Evolutionary conservation across 2,888 invertebrate genomes (phyloP).

Genomic region (Andrena haemorrhoa): DNA sequence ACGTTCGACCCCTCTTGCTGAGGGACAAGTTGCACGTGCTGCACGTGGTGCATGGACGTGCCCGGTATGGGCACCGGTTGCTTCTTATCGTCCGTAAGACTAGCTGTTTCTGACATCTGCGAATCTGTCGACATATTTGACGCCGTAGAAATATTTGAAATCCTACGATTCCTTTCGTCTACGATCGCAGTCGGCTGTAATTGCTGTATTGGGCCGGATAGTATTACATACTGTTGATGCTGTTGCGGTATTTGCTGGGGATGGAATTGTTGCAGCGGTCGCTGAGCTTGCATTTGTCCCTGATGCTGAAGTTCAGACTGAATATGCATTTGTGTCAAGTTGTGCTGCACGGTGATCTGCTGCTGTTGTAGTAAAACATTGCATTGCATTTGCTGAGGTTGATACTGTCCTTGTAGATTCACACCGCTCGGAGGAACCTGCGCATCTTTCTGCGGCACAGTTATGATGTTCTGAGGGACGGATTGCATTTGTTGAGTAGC

Average conservation of each 20-base stretch:
- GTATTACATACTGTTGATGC: conserved; percentile 72
- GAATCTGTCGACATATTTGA: conserved; percentile 81
- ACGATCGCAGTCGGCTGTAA: conserved; percentile 71
- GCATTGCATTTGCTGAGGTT: conserved; percentile 64
- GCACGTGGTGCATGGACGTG: conserved; percentile 56
- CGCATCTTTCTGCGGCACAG: conserved; percentile 65
- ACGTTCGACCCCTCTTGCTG: conserved; percentile 58
- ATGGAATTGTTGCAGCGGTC: conserved; percentile 73
- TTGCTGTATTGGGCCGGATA: conserved; percentile 73
- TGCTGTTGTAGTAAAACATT: conserved; percentile 67
- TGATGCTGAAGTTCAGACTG: conserved; percentile 68
- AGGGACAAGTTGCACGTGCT: conserved; percentile 63
- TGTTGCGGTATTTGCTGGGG: conserved; percentile 70
- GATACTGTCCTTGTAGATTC: conserved; percentile 68
- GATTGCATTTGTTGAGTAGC: conserved; percentile 64
- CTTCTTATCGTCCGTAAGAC: conserved; percentile 70
- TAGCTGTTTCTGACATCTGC: conserved; percentile 72
- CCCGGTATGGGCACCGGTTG: conserved; percentile 49
- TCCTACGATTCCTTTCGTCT: conserved; percentile 82
- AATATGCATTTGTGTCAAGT: conserved; percentile 64
- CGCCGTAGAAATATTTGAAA: conserved; percentile 79
- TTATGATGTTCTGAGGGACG: conserved; percentile 44
- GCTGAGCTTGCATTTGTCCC: conserved; percentile 69
- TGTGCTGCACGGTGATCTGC: conserved; percentile 60
- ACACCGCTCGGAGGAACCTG: conserved; percentile 59